Conservation (phyloP, 2,113 vertebrate species). For the Odontophorus gujanensis region DNA sequence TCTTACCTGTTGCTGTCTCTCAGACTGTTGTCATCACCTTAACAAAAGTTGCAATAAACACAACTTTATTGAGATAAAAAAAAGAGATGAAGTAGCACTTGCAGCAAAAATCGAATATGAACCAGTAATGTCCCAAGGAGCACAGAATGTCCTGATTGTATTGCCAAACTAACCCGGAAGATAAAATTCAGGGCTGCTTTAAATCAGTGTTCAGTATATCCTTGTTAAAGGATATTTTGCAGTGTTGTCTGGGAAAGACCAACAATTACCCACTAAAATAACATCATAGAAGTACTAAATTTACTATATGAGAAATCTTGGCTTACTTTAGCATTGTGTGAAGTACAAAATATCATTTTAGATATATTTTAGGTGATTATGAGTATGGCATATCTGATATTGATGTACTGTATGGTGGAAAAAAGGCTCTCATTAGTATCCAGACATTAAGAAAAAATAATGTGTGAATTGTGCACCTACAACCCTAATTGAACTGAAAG, state of each 20-base stretch:
- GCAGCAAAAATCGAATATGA: neutral
- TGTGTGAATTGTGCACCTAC: neutral
- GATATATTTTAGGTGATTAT: neutral
- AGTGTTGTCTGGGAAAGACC: neutral
- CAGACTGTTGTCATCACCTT: neutral
- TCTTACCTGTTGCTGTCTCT: neutral
- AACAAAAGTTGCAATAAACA: neutral
- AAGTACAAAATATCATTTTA: neutral
- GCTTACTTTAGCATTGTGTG: neutral
- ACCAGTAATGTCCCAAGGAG: neutral
- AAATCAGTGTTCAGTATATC: neutral
- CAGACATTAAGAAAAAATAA: neutral
- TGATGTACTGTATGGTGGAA: fast-evolving
- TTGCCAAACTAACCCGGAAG: neutral
- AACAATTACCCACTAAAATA: neutral
- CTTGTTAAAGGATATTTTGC: neutral
- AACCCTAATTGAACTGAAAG: neutral
- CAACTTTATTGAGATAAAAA: neutral
- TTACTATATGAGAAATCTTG: neutral
- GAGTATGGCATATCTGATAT: neutral
- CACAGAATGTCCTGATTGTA: neutral
- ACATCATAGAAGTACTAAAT: neutral
- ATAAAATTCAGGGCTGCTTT: neutral
- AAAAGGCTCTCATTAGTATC: neutral
- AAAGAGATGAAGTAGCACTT: neutral